A percentile compares a stretch with the other conserved stretches of the same genome.
These are phyloP conservation scores for Bradypus variegatus DNA, from an alignment of 2,797 vertebrate species.

Conservation along the genomic window DNA sequence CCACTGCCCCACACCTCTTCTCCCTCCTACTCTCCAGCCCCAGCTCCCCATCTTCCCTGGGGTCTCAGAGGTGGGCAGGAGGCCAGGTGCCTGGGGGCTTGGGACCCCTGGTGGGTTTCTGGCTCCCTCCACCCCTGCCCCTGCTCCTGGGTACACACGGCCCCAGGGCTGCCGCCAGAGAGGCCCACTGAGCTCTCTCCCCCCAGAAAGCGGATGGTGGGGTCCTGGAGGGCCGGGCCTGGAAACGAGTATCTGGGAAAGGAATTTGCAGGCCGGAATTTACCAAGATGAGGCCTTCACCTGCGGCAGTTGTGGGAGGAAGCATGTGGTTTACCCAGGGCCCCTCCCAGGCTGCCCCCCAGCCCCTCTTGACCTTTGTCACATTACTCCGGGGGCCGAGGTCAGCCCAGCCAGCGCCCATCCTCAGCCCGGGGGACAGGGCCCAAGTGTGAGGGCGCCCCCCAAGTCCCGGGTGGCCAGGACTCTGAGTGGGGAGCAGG, in stretches of 20 bases:
- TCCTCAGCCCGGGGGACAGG: background rate
- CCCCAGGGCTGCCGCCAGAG: background rate
- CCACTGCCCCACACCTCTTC: background rate
- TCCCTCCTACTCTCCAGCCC: background rate
- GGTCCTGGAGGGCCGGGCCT: slow-evolving; percentile 32
- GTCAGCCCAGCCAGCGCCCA: background rate
- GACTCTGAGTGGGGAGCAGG: too few species aligned
- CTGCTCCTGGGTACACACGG: background rate
- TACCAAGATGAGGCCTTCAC: slow-evolving; percentile 77
- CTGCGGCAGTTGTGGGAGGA: too few species aligned
- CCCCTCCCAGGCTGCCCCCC: background rate
- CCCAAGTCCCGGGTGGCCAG: background rate
- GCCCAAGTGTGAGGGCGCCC: background rate
- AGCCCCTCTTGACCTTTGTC: background rate
- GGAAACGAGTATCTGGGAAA: slow-evolving; percentile 62
- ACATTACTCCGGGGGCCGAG: slow-evolving; percentile 37
- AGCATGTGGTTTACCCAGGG: background rate
- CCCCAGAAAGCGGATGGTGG: background rate
- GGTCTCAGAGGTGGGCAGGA: background rate
- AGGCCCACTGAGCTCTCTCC: background rate
- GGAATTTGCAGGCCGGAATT: slow-evolving; percentile 84
- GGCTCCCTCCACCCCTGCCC: background rate
- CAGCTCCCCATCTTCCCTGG: background rate
- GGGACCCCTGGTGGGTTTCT: background rate
- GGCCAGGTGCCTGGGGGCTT: background rate